These are phyloP conservation scores for Coracias cyanogaster DNA, from an alignment of 2,797 vertebrate genomes.

Conservation along the genomic window DNA sequence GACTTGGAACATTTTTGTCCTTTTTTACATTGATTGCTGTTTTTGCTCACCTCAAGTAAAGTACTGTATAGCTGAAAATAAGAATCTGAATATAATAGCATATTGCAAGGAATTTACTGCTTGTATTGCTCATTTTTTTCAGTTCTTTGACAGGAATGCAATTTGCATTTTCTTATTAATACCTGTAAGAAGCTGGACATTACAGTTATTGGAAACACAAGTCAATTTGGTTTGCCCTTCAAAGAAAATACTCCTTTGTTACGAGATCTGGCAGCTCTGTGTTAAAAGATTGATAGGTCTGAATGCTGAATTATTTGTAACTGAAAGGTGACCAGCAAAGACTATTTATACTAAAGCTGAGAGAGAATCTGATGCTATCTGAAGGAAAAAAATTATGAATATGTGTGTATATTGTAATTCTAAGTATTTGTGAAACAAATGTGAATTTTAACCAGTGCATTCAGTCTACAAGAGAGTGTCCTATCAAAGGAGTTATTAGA, in stretches of 20 bases:
- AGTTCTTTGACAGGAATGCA: slow-evolving; percentile 60
- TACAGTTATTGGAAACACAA: slow-evolving; percentile 56
- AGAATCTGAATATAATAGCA: slow-evolving; percentile 41
- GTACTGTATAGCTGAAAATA: slow-evolving; percentile 28
- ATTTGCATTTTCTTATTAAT: slow-evolving; percentile 72
- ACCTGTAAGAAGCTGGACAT: slow-evolving; percentile 44
- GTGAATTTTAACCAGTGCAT: neutral
- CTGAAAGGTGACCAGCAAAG: slow-evolving; percentile 55
- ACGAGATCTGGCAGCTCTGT: slow-evolving; percentile 36
- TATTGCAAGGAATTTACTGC: slow-evolving; percentile 50
- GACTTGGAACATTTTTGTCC: slow-evolving; percentile 9
- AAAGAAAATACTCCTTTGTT: slow-evolving; percentile 58
- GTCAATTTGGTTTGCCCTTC: slow-evolving; percentile 68
- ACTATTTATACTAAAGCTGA: neutral
- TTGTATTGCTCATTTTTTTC: neutral
- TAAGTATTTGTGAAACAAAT: neutral
- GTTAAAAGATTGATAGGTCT: slow-evolving; percentile 60
- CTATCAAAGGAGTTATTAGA: neutral
- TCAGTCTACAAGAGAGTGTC: neutral
- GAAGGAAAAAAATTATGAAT: neutral
- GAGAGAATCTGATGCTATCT: neutral
- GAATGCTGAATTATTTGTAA: slow-evolving; percentile 38
- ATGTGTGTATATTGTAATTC: neutral
- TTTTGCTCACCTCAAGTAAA: slow-evolving; percentile 41
- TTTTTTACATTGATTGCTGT: slow-evolving; percentile 27